Base-by-base conservation (phyloP, 2,797 vertebrate species). In the Myotis daubentonii region DNA sequence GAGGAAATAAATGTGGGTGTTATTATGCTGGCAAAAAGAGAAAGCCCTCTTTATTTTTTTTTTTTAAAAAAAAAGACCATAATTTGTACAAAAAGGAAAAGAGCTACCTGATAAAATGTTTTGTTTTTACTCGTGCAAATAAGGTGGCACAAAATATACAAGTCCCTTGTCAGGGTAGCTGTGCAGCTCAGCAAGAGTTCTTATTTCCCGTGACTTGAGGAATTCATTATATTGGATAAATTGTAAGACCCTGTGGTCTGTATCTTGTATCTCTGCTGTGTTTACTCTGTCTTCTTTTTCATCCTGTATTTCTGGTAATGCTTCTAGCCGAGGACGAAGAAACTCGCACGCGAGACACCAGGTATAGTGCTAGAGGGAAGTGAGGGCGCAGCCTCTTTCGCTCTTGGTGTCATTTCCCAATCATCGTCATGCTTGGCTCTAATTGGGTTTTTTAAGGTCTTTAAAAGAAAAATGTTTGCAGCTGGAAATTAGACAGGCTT, bases 271-370 rank as follows among this genome's bases (percentile, higher is more conserved):
- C 98, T 98, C 98, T 98, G 97, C 98, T 98, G 96, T 98, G 97
- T 98, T 98, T 98, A 98, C 97, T 98, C 98, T 98, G 80, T 98
- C 97, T 98, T 98, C 97, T 98, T 98, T 98, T 97, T 98, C 97
- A 49, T 96, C 96, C 97, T 98, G 97, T 97, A 97, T 98, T 98
- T 98, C 98, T 98, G 98, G 98, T 98, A 97, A 98, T 98, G 98
- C 98, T 98, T 98, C 98, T 99, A 99, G 99, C 99, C 99, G 99
- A 95, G 99, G 99, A 99, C 99, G 99, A 98, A 99, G 99, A 98
- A 99, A 99, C 98, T 99, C 99, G 96, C 99, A 99, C 98, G 98
- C 99, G 15, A 99, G 99, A 98, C 99, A 99, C 98, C 99, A 99
- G 99, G 99, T 99, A 99, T 97, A 97, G 98, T 98, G 97, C 97